Base-by-base conservation (phyloP, 2,797 vertebrate species). In the Saxicola maurus region DNA sequence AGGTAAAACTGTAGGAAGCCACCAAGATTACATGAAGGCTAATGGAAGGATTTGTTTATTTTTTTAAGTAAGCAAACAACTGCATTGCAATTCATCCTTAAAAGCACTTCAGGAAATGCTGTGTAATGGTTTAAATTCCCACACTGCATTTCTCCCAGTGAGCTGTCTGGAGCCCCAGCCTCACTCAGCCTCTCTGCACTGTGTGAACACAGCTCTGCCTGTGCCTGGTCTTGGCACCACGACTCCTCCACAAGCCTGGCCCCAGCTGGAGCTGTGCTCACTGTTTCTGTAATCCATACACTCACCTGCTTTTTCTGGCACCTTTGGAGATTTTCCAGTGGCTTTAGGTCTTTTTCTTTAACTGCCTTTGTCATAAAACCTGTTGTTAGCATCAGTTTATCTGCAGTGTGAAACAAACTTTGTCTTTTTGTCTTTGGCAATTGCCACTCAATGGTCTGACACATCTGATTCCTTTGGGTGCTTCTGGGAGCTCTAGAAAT, bases 171-270 rank as follows among this genome's bases (percentile, higher is more conserved):
- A 83, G 38, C 24, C 59, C 48, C 17, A 11, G 30, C 37, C 30
- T 11, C 55, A 7, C 42, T 30, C 4, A 84, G 33, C 18, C 27
- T 74, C 25, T 35, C 28, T 53, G 25, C 12, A 16, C n/a, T 0
- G 0, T 1, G 4, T 0, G 1, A 14, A 10, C 55, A 11, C 17
- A 13, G 69, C 20, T 31, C 55, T 4, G 2, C 42, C 77, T 28
- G 8, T 40, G 74, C 27, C 59, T 15, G n/a, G 3, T 62, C 40
- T 38, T 46, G 33, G 67, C 69, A 55, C 25, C 19, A 4, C 1
- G 0, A 28, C 19, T 35, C 28, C n/a, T 74, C 67, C 35, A 14
- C 0, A 1, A 43, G 10, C 13, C 25, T 10, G 4, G 21, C 17
- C 49, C 52, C 30, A 3, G 5, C 23, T 9, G 6, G 46, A 69